Evolutionary conservation across 2,113 vertebrate species (phyloP).

Genomic region (Pardalotus punctatus): DNA sequence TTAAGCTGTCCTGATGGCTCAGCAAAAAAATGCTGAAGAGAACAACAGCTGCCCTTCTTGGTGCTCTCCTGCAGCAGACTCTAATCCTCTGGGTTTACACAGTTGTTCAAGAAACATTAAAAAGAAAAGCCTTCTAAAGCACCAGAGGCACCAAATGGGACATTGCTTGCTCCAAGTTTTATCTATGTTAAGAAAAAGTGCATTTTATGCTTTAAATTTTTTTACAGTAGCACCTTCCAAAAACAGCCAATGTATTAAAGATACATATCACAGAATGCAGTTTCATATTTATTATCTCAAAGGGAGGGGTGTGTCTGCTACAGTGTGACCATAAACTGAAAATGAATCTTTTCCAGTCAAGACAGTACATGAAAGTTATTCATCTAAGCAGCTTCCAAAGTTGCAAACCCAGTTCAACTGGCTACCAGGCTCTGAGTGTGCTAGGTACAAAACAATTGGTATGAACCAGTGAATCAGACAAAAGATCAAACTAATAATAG

Average conservation of each 20-base stretch:
- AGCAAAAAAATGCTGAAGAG: constrained; percentile 14
- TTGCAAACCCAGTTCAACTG: constrained; percentile 59
- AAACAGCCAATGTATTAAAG: background rate
- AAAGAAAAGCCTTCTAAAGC: constrained; percentile 9
- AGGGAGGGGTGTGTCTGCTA: constrained; percentile 9
- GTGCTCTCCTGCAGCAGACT: constrained; percentile 15
- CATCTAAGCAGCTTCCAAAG: background rate
- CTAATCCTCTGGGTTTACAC: constrained; percentile 52
- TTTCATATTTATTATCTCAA: background rate
- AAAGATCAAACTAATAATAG: constrained; percentile 44
- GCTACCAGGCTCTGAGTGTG: constrained; percentile 16
- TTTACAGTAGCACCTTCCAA: background rate
- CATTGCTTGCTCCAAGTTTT: background rate
- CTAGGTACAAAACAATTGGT: background rate
- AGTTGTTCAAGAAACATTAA: constrained; percentile 45
- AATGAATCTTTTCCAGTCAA: constrained; percentile 34
- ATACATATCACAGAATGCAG: background rate
- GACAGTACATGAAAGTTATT: constrained; percentile 49
- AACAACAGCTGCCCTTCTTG: constrained; percentile 45
- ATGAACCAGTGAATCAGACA: constrained; percentile 2
- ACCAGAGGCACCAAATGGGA: constrained; percentile 15
- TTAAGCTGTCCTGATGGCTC: background rate
- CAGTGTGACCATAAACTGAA: constrained; percentile 30
- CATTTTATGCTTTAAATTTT: background rate
- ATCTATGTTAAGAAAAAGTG: background rate